Conservation (phyloP, 2,888 invertebrate genomes). For the Norana najaformis region DNA sequence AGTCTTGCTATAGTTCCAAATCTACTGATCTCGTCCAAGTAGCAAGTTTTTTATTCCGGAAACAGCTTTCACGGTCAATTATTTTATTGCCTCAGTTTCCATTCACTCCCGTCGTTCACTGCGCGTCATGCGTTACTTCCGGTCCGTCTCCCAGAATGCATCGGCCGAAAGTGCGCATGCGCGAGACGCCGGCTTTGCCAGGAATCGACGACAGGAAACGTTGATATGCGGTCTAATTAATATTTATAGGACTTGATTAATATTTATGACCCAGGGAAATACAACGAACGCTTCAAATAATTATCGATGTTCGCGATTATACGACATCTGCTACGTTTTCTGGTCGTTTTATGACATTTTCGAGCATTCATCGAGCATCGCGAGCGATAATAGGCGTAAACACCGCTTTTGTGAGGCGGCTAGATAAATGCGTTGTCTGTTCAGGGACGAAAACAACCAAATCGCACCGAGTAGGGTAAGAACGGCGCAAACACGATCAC, state of each 20-base stretch:
- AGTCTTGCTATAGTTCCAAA: not conserved
- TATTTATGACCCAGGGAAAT: not conserved
- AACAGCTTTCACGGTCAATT: constrained; percentile 5
- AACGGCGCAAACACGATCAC: not conserved
- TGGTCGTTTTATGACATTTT: not conserved
- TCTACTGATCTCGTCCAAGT: not conserved
- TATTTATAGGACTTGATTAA: not conserved
- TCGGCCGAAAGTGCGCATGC: not conserved
- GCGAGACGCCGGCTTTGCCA: not conserved
- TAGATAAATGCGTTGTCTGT: not conserved
- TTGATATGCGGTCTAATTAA: not conserved
- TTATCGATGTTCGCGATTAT: not conserved
- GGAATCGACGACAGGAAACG: not conserved
- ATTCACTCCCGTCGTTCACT: not conserved
- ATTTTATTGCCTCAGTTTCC: not conserved
- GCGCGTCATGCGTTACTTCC: not conserved
- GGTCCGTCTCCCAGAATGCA: not conserved
- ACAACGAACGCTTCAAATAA: not conserved
- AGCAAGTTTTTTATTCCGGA: not conserved
- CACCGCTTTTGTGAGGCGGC: not conserved
- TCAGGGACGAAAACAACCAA: not conserved
- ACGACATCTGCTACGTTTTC: not conserved
- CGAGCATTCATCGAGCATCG: not conserved
- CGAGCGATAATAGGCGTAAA: constrained; percentile 10
- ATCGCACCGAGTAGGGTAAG: not conserved